Evolutionary conservation across 2,797 vertebrate genomes (phyloP), one percentile per base, ranked within the genome.

Genomic region (Buceros bicornis): DNA sequence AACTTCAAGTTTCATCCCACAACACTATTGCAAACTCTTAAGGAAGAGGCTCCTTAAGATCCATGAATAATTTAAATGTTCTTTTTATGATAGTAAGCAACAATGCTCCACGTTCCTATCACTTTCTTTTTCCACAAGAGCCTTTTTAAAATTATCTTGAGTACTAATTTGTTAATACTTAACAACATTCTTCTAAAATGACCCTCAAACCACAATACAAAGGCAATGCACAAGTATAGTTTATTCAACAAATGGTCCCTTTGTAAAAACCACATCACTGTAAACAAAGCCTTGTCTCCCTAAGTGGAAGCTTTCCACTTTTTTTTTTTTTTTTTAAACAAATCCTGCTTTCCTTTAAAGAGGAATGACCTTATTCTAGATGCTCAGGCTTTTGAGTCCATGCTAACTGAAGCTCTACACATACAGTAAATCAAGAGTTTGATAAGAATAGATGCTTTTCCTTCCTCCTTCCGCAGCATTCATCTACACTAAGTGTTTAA

Each of bases 281-380:
- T 58, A 96, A 96, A 94, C 61, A 94, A 93, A 94, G 67, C 74
- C 78, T 89, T 58, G 45, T 77, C 71, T 92, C 71, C 81, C 28
- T 91, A 90, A 96, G 83, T 92, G 81, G 86, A 93, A 90, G 90
- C 94, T 94, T 96, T 96, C 93, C 72, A 90, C 47, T 22, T 40
- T 40, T 40, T 40, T 40, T 40, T 40, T 51, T 74, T 11, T 29
- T 31, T 67, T 45, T 66, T 31, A 67, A 94, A 88, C 62, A 94
- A 91, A 86, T 82, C 58, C 56, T 79, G 35, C 51, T 82, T 93
- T 79, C 65, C 77, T 94, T 86, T 61, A 56, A 79, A 95, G 82
- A 86, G 20, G 56, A 79, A 88, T 72, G 87, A 54, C 58, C 40
- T 90, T 85, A 82, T 77, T 89, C 60, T 85, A 94, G 78, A 82